A percentile compares a stretch with the other conserved stretches of the same genome.
These are phyloP conservation scores for Psettodes erumei DNA, from an alignment of 2,113 vertebrate genomes.

Conservation along the genomic window DNA sequence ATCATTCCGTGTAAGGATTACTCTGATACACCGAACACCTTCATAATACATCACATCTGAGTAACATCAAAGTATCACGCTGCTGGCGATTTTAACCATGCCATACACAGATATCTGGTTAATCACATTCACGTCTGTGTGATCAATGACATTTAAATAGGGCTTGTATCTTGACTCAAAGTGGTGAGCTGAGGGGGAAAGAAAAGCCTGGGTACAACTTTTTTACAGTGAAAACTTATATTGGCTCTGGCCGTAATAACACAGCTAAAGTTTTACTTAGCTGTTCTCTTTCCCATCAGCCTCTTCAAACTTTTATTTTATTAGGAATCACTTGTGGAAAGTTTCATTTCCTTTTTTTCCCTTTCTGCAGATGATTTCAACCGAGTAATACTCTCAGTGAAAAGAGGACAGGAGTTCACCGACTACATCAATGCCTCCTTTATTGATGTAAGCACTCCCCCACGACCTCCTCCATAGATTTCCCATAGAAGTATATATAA, in stretches of 20 bases:
- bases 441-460: conserved; percentile 90
- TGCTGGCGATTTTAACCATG: conserved; percentile 50
- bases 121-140: conserved; percentile 56
- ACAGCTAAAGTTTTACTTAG: conserved; percentile 46
- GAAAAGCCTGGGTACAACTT: conserved; percentile 26
- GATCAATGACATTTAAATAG: conserved; percentile 61
- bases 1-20: conserved; percentile 95
- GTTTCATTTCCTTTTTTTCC: conserved; percentile 55
- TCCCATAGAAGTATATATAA: conserved; percentile 78
- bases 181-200: conserved; percentile 8
- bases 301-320: conserved; percentile 62
- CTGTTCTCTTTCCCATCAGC: conserved; percentile 17
- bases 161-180: conserved; percentile 37
- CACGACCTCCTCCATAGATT: conserved; percentile 70
- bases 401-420: conserved; percentile 95
- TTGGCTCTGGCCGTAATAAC: conserved; percentile 44
- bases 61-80: conserved; percentile 65
- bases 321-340: conserved; percentile 67
- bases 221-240: conserved; percentile 43
- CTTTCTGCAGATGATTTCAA: conserved; percentile 93
- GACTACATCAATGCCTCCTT: conserved; percentile 99
- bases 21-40: conserved; percentile 41
- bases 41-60: conserved; percentile 75
- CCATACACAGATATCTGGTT: conserved; percentile 57
- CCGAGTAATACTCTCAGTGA: conserved; percentile 97